A percentile compares a stretch with the other conserved stretches of the same genome.
These are phyloP conservation scores for Pitta sordida DNA, from an alignment of 2,113 vertebrate genomes.

Conservation along the genomic window DNA sequence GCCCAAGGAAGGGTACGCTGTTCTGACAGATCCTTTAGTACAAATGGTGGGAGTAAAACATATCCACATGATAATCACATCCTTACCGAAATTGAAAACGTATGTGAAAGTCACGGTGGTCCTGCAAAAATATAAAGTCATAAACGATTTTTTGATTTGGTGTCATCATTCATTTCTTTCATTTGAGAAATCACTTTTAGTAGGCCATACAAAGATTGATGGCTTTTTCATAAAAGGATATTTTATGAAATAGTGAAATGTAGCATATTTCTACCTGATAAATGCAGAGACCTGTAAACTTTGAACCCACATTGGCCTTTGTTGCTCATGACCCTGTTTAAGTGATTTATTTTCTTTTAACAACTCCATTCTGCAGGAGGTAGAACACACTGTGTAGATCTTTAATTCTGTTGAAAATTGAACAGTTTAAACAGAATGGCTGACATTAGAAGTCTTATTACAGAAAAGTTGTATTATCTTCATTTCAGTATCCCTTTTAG, in stretches of 20 bases:
- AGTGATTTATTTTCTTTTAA: conserved; percentile 86
- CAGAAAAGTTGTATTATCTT: conserved; percentile 10
- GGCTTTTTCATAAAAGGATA: conserved; percentile 77
- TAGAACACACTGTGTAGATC: conserved; percentile 35
- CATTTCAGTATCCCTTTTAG: conserved; percentile 37
- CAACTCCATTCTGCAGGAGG: conserved; percentile 65
- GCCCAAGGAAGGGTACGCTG: conserved; percentile 45
- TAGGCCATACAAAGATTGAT: conserved; percentile 74
- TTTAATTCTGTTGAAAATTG: conserved; percentile 61
- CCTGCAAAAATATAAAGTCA: conserved; percentile 72
- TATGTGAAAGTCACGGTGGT: conserved; percentile 84
- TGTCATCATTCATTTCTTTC: conserved; percentile 80
- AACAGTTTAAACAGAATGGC: conserved; percentile 48
- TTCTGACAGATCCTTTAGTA: conserved; percentile 67
- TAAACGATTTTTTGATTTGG: conserved; percentile 73
- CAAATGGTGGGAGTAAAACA: conserved; percentile 80
- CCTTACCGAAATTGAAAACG: conserved; percentile 79
- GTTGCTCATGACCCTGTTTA: conserved; percentile 86
- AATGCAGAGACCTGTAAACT: conserved; percentile 88
- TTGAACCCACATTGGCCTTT: conserved; percentile 87
- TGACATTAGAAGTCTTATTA: conserved; percentile 6
- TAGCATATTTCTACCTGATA: conserved; percentile 90
- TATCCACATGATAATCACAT: conserved; percentile 79
- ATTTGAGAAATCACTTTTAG: conserved; percentile 70
- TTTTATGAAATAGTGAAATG: conserved; percentile 76